Base-by-base conservation (phyloP, 35 echinoderm and acorn worm genomes). In the Holothuria glaberrima region DNA sequence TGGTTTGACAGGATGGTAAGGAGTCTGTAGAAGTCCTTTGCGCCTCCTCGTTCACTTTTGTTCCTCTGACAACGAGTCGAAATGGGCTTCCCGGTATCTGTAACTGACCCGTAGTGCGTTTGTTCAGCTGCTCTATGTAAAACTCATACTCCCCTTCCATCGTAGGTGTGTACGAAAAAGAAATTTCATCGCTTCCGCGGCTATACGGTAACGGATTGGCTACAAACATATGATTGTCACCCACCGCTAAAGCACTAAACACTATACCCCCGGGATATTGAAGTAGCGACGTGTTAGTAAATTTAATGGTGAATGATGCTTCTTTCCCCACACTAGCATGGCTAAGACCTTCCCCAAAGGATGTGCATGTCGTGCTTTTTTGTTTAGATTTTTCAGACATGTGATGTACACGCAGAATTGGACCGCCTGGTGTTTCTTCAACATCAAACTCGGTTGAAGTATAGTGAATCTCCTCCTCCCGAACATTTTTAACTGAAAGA, bases 1-100 rank as follows among this genome's bases (percentile, higher is more conserved):
- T 50, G 41, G 76, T 52, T 24, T 80, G 76, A n/a, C 76, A 81
- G 32, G 76, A 81, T 81, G 76, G 76, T 30, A 81, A 46, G 26
- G 19, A 48, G 25, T 81, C 76, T 26, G 76, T 21, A 5, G 28
- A 21, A 14, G 28, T 54, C 45, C 76, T 50, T 48, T 26, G 28
- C 52, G 44, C 38, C 16, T 52, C n/a, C 5, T 81, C 76, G 16
- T 54, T 52, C 28, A 30, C 25, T 58, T 13, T 6, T 81, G 44
- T 12, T 16, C 76, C 76, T 48, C 28, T 41, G 28, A 81, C 54
- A 30, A 81, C 38, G 35, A n/a, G n/a, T n/a, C n/a, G n/a, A n/a
- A n/a, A n/a, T n/a, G n/a, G n/a, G n/a, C n/a, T n/a, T n/a, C n/a
- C 76, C 13, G 38, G 38, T 30, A 81, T 30, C 25, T 81, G 76